Conservation (phyloP, 2,113 vertebrate species). For the Tricholaema leucomelas region DNA sequence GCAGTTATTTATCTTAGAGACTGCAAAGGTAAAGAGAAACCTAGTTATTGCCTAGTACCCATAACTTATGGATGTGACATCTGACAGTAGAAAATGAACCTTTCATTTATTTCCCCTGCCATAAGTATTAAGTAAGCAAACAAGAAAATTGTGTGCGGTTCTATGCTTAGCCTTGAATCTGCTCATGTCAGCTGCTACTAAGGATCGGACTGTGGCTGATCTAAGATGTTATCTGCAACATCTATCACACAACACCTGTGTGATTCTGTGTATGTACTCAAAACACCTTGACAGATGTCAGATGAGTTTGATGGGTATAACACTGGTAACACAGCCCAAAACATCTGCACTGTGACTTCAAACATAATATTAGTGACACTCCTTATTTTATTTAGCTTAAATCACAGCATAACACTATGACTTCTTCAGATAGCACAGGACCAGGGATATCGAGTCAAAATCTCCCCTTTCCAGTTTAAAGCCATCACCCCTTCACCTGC, state of each 20-base stretch:
- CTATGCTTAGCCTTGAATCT: rapidly evolving
- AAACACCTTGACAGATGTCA: rapidly evolving
- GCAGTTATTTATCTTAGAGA: rapidly evolving
- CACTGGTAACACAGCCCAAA: too few relatives aligned
- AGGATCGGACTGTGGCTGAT: neutral
- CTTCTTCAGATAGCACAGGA: rapidly evolving
- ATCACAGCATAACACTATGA: too few relatives aligned
- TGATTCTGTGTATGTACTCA: too few relatives aligned
- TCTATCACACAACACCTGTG: too few relatives aligned
- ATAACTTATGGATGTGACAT: rapidly evolving
- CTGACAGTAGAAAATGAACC: rapidly evolving
- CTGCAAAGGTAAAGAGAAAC: neutral
- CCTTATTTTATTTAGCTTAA: neutral
- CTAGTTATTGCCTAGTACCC: rapidly evolving
- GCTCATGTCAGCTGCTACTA: neutral
- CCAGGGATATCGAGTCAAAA: too few relatives aligned
- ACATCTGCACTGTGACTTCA: neutral
- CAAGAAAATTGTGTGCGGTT: rapidly evolving
- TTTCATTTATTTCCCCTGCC: neutral
- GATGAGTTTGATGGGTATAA: rapidly evolving
- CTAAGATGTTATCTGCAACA: too few relatives aligned
- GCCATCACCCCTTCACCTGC: too few relatives aligned
- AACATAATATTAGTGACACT: rapidly evolving
- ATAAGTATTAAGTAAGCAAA: neutral
- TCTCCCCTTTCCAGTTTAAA: too few relatives aligned